These are phyloP conservation scores for Hirtodrosophila cameraria DNA, from an alignment of 2,888 invertebrate species.

Conservation along the genomic window DNA sequence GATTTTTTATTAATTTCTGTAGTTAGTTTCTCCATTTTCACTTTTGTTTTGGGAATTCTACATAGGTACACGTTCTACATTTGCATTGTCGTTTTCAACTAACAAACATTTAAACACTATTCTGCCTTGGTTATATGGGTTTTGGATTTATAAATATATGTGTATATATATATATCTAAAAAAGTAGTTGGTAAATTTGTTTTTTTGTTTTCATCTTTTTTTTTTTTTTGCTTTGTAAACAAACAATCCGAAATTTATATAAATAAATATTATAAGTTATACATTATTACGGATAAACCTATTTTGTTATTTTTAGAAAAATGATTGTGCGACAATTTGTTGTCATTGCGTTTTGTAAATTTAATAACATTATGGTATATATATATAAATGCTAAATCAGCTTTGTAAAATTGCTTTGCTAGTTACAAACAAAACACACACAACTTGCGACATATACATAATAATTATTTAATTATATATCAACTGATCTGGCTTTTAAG, in stretches of 20 bases:
- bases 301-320: slow-evolving; percentile 29
- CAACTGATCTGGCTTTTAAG: slow-evolving; percentile 11
- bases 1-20: slow-evolving; percentile 13
- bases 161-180: slow-evolving; percentile 31
- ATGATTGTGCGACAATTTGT: slow-evolving; percentile 71
- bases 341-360: slow-evolving; percentile 35
- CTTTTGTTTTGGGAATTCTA: slow-evolving; percentile 28
- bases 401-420: slow-evolving; percentile 60
- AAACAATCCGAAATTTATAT: slow-evolving; percentile 48
- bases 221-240: slow-evolving; percentile 35
- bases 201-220: not conserved
- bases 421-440: slow-evolving; percentile 38
- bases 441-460: slow-evolving; percentile 18
- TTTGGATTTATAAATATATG: slow-evolving; percentile 30
- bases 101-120: slow-evolving; percentile 18
- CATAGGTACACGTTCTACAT: slow-evolving; percentile 49
- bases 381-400: slow-evolving; percentile 67
- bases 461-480: slow-evolving; percentile 16
- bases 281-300: slow-evolving; percentile 17
- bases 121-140: slow-evolving; percentile 23
- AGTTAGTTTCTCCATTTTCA: slow-evolving; percentile 12
- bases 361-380: slow-evolving; percentile 49
- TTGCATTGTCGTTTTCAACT: slow-evolving; percentile 16
- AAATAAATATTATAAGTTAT: slow-evolving; percentile 42
- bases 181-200: slow-evolving; percentile 29